phyloP scores from a whole-genome alignment of 2,113 vertebrate species.

The Colossoma macropomum region DNA sequence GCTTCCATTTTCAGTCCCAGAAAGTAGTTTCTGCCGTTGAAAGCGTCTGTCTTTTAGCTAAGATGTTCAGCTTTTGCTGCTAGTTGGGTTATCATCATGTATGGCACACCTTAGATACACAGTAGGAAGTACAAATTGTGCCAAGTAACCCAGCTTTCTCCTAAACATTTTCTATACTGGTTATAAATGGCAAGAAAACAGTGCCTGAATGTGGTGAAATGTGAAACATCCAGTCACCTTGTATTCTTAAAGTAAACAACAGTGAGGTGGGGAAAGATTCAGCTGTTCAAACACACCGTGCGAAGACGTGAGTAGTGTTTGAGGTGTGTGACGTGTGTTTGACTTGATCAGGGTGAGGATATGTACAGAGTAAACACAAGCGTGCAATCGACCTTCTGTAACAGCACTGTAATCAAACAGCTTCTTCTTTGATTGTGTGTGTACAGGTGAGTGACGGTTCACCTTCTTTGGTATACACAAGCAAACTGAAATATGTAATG shows the following conservation, averaged over 20 bases:
- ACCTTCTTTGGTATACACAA: conserved; percentile 54
- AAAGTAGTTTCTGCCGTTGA: too few relatives aligned
- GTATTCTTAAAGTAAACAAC: conserved; percentile 67
- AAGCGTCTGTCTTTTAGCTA: too few relatives aligned
- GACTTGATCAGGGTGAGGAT: conserved; percentile 67
- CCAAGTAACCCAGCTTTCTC: too few relatives aligned
- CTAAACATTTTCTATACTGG: not conserved
- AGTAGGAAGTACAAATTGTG: not conserved
- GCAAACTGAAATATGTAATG: too few relatives aligned
- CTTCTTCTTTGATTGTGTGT: conserved; percentile 65
- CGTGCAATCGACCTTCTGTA: conserved; percentile 54
- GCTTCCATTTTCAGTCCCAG: too few relatives aligned
- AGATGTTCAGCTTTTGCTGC: too few relatives aligned
- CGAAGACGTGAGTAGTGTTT: conserved; percentile 52
- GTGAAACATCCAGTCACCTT: conserved; percentile 47
- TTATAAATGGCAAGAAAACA: conserved; percentile 27
- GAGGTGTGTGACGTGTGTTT: conserved; percentile 59
- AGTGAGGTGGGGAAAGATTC: conserved; percentile 70
- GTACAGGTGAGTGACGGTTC: conserved; percentile 76
- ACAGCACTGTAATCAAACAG: conserved; percentile 42
- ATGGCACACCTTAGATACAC: not conserved
- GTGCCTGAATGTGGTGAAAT: conserved; percentile 49
- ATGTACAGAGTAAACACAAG: conserved; percentile 77
- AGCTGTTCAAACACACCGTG: conserved; percentile 78
- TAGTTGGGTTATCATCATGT: too few relatives aligned